phyloP scores from a whole-genome alignment of 2,113 vertebrate genomes.

The Rhinichthys klamathensis region DNA sequence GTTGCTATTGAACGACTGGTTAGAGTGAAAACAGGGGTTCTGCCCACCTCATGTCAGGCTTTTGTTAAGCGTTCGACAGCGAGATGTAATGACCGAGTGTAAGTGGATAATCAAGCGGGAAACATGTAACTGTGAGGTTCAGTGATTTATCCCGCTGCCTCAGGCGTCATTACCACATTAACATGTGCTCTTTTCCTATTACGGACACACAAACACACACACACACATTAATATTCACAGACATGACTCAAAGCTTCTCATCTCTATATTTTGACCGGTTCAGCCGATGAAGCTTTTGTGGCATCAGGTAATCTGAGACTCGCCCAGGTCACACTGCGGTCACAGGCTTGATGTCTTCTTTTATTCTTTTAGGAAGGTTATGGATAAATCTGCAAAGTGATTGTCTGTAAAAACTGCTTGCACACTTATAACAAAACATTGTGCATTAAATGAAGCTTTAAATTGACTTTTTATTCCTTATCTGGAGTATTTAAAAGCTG shows the following conservation, averaged over 20 bases:
- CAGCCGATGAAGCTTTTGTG: background rate
- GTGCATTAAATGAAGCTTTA: background rate
- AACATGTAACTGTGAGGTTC: conserved; percentile 48
- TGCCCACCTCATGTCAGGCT: conserved; percentile 84
- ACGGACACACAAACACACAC: conserved; percentile 18
- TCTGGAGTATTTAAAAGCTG: background rate
- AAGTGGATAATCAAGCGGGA: conserved; percentile 53
- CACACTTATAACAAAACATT: background rate
- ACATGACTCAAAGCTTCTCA: conserved; percentile 17
- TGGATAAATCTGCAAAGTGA: background rate
- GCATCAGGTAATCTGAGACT: background rate
- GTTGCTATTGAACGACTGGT: conserved; percentile 63
- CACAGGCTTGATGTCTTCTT: background rate
- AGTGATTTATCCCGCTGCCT: conserved; percentile 45
- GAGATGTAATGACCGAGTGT: conserved; percentile 42
- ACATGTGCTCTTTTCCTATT: conserved; percentile 34
- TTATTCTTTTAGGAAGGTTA: background rate
- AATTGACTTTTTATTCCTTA: background rate
- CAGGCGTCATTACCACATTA: conserved; percentile 48
- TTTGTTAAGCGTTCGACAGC: conserved; percentile 75
- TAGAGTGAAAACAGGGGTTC: conserved; percentile 79
- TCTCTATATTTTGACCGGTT: background rate
- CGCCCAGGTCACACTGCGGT: background rate
- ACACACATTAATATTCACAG: conserved; percentile 70
- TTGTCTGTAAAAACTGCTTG: background rate